Base-by-base conservation (phyloP, 2,113 vertebrate species). In the Tragelaphus strepsiceros region DNA sequence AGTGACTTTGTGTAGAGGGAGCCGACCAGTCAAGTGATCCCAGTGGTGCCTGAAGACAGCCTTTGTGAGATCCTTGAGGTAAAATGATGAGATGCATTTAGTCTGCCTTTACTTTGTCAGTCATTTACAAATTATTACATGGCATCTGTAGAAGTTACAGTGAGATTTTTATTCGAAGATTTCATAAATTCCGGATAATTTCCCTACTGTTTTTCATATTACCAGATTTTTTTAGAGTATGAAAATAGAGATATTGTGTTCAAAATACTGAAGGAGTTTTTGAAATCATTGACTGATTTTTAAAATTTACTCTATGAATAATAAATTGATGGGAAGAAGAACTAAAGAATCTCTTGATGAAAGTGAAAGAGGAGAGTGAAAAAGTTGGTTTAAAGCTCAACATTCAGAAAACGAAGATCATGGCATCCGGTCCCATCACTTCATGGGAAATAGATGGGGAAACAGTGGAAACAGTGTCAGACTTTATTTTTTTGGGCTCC, bases 11-110 rank as follows among this genome's bases (percentile, higher is more conserved):
- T 56, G 22, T 43, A 46, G 90, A 92, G 94, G 74, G 26, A 90
- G 3, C 26, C 13, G 2, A 9, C 3, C 43, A 11, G 21, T 43
- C 26, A n/a, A 1, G 2, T 22, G 26, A 21, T 10, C 14, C 4
- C 1, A 16, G 16, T 6, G 28, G 9, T 16, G 12, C 7, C 7
- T 71, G 35, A 84, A 56, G 46, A 39, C 16, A 30, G 39, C 19
- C 77, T 49, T 67, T 5, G 26, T 0, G 17, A 4, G 39, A 15
- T 39, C 7, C 53, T 8, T 6, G 10, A 56, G 30, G 3, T 28
- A 12, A 6, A 64, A 67, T 49, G 10, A 0, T n/a, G 9, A 74
- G 2, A 2, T 15, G 4, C 14, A 7, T 3, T n/a, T 46, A 35
- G 8, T 59, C 78, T 71, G 53, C 8, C 24, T 53, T 64, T 80